Conservation (phyloP, 2,888 invertebrate genomes). For the Drosophila niveifrons region DNA sequence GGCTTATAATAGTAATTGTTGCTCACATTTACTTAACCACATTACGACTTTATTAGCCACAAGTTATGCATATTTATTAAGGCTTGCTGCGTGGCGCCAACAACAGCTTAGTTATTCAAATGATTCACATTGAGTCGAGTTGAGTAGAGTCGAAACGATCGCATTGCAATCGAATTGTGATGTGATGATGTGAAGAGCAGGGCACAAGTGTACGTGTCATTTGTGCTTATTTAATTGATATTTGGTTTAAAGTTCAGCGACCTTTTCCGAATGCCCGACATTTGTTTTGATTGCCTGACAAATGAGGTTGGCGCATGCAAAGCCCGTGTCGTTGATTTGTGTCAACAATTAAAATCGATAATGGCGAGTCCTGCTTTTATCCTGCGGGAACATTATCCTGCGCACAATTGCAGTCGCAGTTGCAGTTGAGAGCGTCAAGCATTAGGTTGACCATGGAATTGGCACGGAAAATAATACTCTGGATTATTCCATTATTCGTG, state of each 20-base stretch:
- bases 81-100: slow-evolving; percentile 12
- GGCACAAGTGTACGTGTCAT: slow-evolving; percentile 11
- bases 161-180: neutral
- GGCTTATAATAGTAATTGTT: slow-evolving; percentile 1
- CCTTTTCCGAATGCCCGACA: slow-evolving; percentile 27
- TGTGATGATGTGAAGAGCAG: neutral
- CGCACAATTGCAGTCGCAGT: slow-evolving; percentile 65
- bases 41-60: slow-evolving; percentile 2
- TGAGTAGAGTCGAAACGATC: neutral
- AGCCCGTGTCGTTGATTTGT: slow-evolving; percentile 30
- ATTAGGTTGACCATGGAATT: slow-evolving; percentile 47
- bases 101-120: neutral
- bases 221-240: slow-evolving; percentile 9
- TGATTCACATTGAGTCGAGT: too few species aligned
- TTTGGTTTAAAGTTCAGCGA: slow-evolving; percentile 55
- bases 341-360: slow-evolving; percentile 75
- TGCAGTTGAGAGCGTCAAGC: slow-evolving; percentile 19
- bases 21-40: neutral
- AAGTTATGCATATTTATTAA: slow-evolving; percentile 21
- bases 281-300: slow-evolving; percentile 1
- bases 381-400: slow-evolving; percentile 42
- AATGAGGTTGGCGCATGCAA: slow-evolving; percentile 59
- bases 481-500: slow-evolving; percentile 70
- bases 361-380: slow-evolving; percentile 21
- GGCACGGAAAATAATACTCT: slow-evolving; percentile 51